Base-by-base conservation (phyloP, 2,888 invertebrate species). In the Temnothorax unifasciatus region DNA sequence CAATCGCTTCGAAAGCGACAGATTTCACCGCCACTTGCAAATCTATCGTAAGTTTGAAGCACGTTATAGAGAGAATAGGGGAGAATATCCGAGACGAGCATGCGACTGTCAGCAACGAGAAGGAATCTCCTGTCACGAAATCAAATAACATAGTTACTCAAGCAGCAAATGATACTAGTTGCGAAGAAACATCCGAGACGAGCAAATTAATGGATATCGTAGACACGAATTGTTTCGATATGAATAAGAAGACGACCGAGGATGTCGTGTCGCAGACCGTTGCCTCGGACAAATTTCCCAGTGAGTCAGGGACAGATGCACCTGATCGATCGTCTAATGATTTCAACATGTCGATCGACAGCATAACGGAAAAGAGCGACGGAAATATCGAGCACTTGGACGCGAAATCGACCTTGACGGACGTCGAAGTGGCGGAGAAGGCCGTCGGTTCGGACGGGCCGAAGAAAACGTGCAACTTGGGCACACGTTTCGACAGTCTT, bases 1-100 rank as follows among this genome's bases (percentile, higher is more conserved):
- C 57, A 0, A 25, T 34, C 18, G 25, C 44, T 0, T 29, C 82
- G 0, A 86, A 74, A 9, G 9, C 82, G 29, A 50, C 57, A 1
- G 89, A 85, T 15, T 88, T 91, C 47, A 76, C 91, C 41, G 91
- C 91, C n/a, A 93, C 92, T 44, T 94, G 93, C 79, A 92, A 93
- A 83, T 93, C 93, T 3, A 93, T 94, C n/a, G 94, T 93, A 86
- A 93, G 85, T 83, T 87, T 93, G 57, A 92, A 91, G 66, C 90
- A 92, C 34, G 94, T 93, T 18, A 90, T 93, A 59, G 92, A 94
- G 25, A 92, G 92, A 76, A 94, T 93, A 63, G 92, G 92, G 2
- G 93, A 92, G 18, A 85, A 88, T 25, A 57, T 84, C 18, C 82
- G 69, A 18, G 83, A 84, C 8, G 83, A 34, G 6, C 61, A 64